Evolutionary conservation across 30 jellyfish, hydroid and myxozoan genomes (phyloP), one percentile per base, ranked within the genome.

Genomic region (Cassiopea andromeda): DNA sequence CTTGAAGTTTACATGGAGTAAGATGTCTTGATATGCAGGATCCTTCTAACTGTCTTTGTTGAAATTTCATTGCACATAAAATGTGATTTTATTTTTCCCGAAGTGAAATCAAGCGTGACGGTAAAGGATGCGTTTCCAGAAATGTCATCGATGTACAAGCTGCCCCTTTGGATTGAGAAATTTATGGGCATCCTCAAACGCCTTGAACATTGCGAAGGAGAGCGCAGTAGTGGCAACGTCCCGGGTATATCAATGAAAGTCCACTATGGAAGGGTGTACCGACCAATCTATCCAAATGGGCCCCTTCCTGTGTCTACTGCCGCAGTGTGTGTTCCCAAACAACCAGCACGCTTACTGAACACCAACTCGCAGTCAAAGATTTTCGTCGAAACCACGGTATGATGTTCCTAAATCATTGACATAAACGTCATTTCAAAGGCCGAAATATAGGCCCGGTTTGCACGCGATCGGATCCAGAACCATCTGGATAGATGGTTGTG

Each of bases 81-180:
- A 64, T 64, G 2, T 14, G 8, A 5, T 9, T 64, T 64, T 64
- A 2, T 14, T 2, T 64, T 27, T 64, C 15, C 43, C 15, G 15
- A 64, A 64, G 73, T 5, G 43, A 64, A 64, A 2, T 17, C 73
- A 16, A 64, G 2, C 43, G 15, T 5, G 43, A 27, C 73, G 15
- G 15, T 64, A 64, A 64, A 64, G 15, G 73, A 64, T 14, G 2
- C 27, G 17, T 78, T 77, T 66, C 86, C n/a, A 2, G 85, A 69
- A 60, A 8, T 87, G 2, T 87, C 94, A 1, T 19, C 13, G 19
- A 59, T n/a, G 47, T 9, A 44, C 1, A 80, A 69, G 45, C 85
- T 87, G 1, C 94, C 94, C 7, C 73, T 49, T 13, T 87, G 94
- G 94, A 59, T 87, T 15, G 90, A 87, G 18, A 87, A 70, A 45